Evolutionary conservation across 2,797 vertebrate genomes (phyloP).

Genomic region (Microtus agrestis): DNA sequence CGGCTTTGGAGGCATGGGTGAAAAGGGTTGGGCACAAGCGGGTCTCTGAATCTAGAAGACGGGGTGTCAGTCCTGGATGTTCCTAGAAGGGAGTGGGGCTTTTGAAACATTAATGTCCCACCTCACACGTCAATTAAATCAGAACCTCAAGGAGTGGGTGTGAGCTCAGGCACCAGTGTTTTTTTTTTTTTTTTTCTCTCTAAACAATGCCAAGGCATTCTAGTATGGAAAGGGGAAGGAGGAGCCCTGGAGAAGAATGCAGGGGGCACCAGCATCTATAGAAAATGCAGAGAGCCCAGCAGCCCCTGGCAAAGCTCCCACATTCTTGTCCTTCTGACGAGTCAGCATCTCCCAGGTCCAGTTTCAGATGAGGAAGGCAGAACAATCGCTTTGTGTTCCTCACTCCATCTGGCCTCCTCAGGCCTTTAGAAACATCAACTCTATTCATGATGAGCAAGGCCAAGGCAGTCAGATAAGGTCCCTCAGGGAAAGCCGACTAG

Average conservation of each 20-base stretch:
- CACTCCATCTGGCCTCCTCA: not conserved
- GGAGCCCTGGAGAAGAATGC: not conserved
- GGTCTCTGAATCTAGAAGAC: not conserved
- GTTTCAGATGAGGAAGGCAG: conserved; percentile 50
- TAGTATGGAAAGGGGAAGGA: not conserved
- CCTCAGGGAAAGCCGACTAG: not conserved
- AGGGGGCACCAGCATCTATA: not conserved
- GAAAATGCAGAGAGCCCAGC: conserved; percentile 16
- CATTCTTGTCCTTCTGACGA: not conserved
- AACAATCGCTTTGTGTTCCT: conserved; percentile 20
- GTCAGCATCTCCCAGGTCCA: conserved; percentile 5
- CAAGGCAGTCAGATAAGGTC: not conserved
- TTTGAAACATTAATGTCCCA: not conserved
- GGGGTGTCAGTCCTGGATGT: not conserved
- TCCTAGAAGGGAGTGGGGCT: fast-evolving
- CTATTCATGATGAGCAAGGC: not conserved
- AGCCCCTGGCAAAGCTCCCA: not conserved
- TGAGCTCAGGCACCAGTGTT: not conserved
- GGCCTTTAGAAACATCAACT: not conserved
- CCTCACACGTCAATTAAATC: not conserved
- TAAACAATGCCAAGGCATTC: not conserved
- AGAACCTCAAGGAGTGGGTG: not conserved
- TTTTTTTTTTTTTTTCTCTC: not conserved
- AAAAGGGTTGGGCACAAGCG: not conserved
- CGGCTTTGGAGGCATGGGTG: not conserved